Evolutionary conservation across 2,888 invertebrate genomes (phyloP).

Genomic region (Branchipolynoe longqiensis): DNA sequence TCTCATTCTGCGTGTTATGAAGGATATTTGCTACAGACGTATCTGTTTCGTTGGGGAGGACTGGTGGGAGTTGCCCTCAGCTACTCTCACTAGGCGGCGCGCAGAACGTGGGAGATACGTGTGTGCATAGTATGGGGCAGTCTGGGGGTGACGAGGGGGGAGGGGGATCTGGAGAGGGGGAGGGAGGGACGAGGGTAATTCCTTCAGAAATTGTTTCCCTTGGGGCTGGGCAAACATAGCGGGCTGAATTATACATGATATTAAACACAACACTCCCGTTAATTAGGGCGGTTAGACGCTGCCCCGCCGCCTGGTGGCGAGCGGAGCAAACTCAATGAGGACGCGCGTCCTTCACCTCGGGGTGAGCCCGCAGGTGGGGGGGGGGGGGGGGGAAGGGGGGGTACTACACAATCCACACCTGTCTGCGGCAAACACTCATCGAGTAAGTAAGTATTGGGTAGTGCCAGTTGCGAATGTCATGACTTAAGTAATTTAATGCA

Average conservation of each 20-base stretch:
- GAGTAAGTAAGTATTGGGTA: too few relatives aligned
- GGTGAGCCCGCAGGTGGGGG: too few relatives aligned
- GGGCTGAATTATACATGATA: constrained; percentile 56
- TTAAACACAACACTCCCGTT: constrained; percentile 55
- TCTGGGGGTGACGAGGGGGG: background rate
- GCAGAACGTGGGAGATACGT: background rate
- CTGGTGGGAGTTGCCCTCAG: too few relatives aligned
- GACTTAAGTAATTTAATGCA: too few relatives aligned
- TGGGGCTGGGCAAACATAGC: constrained; percentile 51
- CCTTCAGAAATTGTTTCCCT: constrained; percentile 55
- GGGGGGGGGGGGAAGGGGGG: too few relatives aligned
- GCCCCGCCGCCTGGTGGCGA: constrained; percentile 42
- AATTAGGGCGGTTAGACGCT: constrained; percentile 45
- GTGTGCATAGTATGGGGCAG: background rate
- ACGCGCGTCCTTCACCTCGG: constrained; percentile 44
- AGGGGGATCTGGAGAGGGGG: background rate
- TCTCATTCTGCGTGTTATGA: too few relatives aligned
- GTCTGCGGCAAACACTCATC: too few relatives aligned
- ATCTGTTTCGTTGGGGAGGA: too few relatives aligned
- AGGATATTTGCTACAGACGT: too few relatives aligned
- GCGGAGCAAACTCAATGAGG: constrained; percentile 52
- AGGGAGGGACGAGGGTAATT: constrained; percentile 14
- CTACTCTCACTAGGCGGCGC: too few relatives aligned
- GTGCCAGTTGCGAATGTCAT: too few relatives aligned
- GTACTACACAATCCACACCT: too few relatives aligned